These are phyloP conservation scores for Papilio polytes DNA, from an alignment of 1,140 invertebrate species.

Conservation along the genomic window DNA sequence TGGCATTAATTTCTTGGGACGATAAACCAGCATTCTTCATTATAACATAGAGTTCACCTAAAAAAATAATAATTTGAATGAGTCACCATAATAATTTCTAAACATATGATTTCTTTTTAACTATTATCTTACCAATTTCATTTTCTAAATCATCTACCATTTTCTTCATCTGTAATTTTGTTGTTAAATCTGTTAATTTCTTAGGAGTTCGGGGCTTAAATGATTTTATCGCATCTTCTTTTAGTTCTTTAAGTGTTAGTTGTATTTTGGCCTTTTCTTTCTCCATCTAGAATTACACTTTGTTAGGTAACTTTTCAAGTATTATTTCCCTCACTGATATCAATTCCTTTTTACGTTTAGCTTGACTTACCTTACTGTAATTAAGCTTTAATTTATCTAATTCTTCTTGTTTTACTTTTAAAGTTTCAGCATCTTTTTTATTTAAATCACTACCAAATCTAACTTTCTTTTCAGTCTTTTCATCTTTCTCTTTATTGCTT, in stretches of 20 bases:
- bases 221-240: conserved; percentile 85
- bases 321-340: too few species aligned
- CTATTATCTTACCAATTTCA: conserved; percentile 87
- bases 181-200: conserved; percentile 88
- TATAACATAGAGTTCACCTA: conserved; percentile 87
- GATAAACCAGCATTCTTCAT: conserved; percentile 86
- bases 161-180: conserved; percentile 89
- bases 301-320: too few species aligned
- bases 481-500: conserved; percentile 77
- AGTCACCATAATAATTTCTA: neutral
- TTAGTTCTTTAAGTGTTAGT: conserved; percentile 85
- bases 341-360: neutral
- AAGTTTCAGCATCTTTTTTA: conserved; percentile 84
- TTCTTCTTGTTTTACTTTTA: conserved; percentile 84
- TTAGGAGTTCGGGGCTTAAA: conserved; percentile 87
- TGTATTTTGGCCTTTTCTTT: conserved; percentile 85
- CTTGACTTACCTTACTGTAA: conserved; percentile 69
- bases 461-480: conserved; percentile 83
- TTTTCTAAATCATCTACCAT: conserved; percentile 92
- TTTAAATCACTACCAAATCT: conserved; percentile 72
- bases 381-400: conserved; percentile 80
- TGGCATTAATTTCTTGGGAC: conserved; percentile 79
- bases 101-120: neutral
- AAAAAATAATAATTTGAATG: conserved; percentile 43
- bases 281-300: conserved; percentile 78